Percentiles rank a stretch among this genome's conserved stretches.
Evolutionary conservation across 2,888 invertebrate genomes (phyloP).

Genomic region (Caenorhabditis sp.): DNA sequence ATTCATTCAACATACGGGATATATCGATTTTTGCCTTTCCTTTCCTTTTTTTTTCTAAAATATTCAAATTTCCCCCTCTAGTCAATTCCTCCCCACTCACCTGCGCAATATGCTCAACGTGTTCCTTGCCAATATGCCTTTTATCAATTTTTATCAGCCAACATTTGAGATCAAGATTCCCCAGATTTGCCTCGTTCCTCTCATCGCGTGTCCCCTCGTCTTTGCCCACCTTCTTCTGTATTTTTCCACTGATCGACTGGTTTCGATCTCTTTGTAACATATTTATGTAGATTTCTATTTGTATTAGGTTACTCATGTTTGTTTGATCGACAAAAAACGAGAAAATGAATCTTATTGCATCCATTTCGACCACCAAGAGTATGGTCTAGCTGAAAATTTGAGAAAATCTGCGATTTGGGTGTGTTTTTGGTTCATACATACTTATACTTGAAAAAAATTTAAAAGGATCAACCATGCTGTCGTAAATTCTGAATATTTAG

Average conservation of each 20-base stretch:
- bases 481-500: too few species aligned
- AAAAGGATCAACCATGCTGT: too few species aligned
- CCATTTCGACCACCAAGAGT: too few species aligned
- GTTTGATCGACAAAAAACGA: neutral
- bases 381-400: too few species aligned
- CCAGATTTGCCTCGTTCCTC: too few species aligned
- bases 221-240: too few species aligned
- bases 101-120: slow-evolving; percentile 8
- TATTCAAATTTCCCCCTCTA: neutral
- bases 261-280: slow-evolving; percentile 3
- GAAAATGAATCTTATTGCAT: too few species aligned
- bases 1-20: neutral
- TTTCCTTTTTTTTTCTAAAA: neutral
- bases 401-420: too few species aligned
- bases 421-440: too few species aligned
- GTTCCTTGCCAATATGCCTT: neutral
- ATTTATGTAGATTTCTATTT: slow-evolving; percentile 1
- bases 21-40: neutral
- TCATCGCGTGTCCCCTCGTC: neutral
- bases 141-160: too few species aligned
- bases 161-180: too few species aligned
- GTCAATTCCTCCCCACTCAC: slow-evolving; percentile 6
- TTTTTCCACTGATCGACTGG: neutral
- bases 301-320: neutral
- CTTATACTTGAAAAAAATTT: too few species aligned